Conservation (phyloP, 2,113 vertebrate genomes). For the Paramisgurnus dabryanus region DNA sequence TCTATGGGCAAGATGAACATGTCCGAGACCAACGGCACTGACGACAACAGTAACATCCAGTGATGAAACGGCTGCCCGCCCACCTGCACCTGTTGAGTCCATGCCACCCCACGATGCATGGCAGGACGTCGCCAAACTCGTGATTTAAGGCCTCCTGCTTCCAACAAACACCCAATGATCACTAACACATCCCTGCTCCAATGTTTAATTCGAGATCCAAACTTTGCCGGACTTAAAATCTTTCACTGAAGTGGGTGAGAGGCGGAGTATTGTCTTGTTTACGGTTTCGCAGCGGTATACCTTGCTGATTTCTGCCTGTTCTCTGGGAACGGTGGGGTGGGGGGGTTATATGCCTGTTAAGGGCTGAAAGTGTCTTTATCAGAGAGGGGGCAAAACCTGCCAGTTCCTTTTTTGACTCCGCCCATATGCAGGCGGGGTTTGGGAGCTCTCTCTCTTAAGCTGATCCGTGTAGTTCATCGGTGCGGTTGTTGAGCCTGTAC, state of each 20-base stretch:
- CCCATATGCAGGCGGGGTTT: conserved; percentile 60
- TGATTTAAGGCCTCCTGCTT: conserved; percentile 72
- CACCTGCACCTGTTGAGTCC: conserved; percentile 52
- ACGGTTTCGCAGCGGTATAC: conserved; percentile 36
- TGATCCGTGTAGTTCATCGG: conserved; percentile 63
- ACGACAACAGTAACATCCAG: conserved; percentile 82
- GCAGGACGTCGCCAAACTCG: conserved; percentile 72
- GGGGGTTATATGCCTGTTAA: conserved; percentile 52
- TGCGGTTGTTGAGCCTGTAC: conserved; percentile 58
- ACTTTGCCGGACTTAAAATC: conserved; percentile 37
- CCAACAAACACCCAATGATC: conserved; percentile 67
- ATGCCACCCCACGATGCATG: conserved; percentile 58
- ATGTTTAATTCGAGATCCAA: conserved; percentile 50
- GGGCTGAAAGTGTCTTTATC: conserved; percentile 52
- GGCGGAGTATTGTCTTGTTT: conserved; percentile 61
- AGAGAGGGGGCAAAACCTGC: conserved; percentile 56
- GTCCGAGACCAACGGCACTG: conserved; percentile 81
- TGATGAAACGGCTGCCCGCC: conserved; percentile 62
- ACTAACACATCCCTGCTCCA: conserved; percentile 63
- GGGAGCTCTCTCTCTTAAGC: conserved; percentile 59
- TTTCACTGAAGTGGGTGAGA: conserved; percentile 54
- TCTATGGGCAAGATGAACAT: conserved; percentile 83
- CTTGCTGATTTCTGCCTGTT: conserved; percentile 37
- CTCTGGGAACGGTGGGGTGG: conserved; percentile 37
- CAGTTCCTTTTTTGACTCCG: conserved; percentile 62